Base-by-base conservation (phyloP, 2,888 invertebrate genomes). In the Andricus quercusramuli region DNA sequence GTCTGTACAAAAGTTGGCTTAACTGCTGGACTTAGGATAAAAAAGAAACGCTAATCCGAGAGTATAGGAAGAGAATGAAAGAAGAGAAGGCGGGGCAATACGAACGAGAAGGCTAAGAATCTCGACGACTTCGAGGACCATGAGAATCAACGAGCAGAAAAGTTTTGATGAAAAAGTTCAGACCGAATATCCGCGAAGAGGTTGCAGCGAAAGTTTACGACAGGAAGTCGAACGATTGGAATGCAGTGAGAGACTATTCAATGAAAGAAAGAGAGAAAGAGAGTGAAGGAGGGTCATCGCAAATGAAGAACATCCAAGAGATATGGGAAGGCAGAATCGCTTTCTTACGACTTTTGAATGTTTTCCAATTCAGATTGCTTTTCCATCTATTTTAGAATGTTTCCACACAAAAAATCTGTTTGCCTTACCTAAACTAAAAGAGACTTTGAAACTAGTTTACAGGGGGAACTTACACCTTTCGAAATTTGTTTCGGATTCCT, bases 151-250 rank as follows among this genome's bases (percentile, higher is more conserved):
- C 85, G 85, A 85, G 85, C 83, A 80, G 84, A 81, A 86, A 90
- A 90, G 85, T 89, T 90, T 90, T 89, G 89, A 90, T 89, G 88
- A 88, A 90, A 90, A 89, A 88, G 89, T 89, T 89, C 82, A 70
- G 80, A 82, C 74, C 81, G 74, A 68, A 70, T 77, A 79, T 78
- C 78, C n/a, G 68, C 47, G 32, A 77, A 15, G 78, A 78, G 81
- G 76, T 22, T 62, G 68, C 74, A 67, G 74, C 80, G 74, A 80
- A 85, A 85, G 82, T 86, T 86, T 78, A 78, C 82, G 81, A 85
- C 83, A 81, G 78, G 81, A 85, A 84, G 83, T 83, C 83, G 79
- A 80, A 80, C 78, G 82, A 83, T 85, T 78, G 79, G 80, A 85
- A 84, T 85, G 81, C 82, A 80, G 78, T 82, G 80, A 83, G 59